Conservation (phyloP, 2,888 invertebrate species). For the Oligia strigilis region DNA sequence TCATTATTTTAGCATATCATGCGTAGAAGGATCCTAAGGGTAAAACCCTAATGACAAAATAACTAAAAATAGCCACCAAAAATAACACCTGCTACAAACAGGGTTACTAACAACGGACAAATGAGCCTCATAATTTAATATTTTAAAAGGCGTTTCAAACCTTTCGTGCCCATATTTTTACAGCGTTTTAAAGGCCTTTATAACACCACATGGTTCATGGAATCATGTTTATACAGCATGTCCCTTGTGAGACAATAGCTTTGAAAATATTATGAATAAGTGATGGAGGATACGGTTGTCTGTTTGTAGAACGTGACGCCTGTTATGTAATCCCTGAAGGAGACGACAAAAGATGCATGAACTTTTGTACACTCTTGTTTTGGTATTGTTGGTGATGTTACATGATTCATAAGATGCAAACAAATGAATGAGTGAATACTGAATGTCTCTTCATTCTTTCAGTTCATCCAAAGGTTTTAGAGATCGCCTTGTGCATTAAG, state of each 20-base stretch:
- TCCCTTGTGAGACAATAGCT: slow-evolving; percentile 32
- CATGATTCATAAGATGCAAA: not conserved
- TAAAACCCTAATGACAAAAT: slow-evolving; percentile 28
- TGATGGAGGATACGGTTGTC: slow-evolving; percentile 36
- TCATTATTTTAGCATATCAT: slow-evolving; percentile 1
- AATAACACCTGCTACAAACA: slow-evolving; percentile 52
- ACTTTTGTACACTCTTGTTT: not conserved
- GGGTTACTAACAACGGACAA: slow-evolving; percentile 11
- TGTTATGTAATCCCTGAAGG: not conserved
- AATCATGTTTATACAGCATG: slow-evolving; percentile 39
- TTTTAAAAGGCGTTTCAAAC: slow-evolving; percentile 53
- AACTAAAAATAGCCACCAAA: slow-evolving; percentile 34
- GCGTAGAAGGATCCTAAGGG: not conserved
- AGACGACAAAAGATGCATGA: not conserved
- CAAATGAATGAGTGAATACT: not conserved
- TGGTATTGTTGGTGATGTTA: not conserved
- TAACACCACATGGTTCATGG: slow-evolving; percentile 21
- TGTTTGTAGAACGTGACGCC: slow-evolving; percentile 17
- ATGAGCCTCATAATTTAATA: slow-evolving; percentile 56
- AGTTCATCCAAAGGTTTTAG: not conserved
- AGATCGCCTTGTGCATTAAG: not conserved
- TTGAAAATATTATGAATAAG: slow-evolving; percentile 59
- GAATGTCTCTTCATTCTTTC: not conserved
- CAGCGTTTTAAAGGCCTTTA: not conserved
- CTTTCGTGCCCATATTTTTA: slow-evolving; percentile 27